Conservation (phyloP, 2,888 invertebrate species). For the Orthosia cruda region DNA sequence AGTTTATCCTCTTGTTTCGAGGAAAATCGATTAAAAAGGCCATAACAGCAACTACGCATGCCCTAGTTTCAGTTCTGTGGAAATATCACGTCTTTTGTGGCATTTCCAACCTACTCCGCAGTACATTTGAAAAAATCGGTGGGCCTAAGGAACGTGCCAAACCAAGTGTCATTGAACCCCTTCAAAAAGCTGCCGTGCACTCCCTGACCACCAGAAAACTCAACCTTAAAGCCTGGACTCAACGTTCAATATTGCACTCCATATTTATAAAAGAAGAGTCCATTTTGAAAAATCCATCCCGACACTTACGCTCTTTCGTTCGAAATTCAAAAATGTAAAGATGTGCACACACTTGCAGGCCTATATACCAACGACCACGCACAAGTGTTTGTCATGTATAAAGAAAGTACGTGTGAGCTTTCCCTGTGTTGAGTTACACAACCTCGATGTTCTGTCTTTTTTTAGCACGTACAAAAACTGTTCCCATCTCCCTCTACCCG, state of each 20-base stretch:
- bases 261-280: slow-evolving; percentile 75
- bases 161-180: slow-evolving; percentile 89
- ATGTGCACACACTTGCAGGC: slow-evolving; percentile 81
- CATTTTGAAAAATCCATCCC: slow-evolving; percentile 82
- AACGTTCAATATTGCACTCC: slow-evolving; percentile 79
- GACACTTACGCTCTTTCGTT: slow-evolving; percentile 86
- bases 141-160: slow-evolving; percentile 87
- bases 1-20: slow-evolving; percentile 77
- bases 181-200: slow-evolving; percentile 83
- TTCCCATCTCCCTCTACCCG: slow-evolving; percentile 77
- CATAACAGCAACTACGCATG: slow-evolving; percentile 79
- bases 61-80: slow-evolving; percentile 86
- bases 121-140: slow-evolving; percentile 85
- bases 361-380: slow-evolving; percentile 75
- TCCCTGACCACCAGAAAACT: slow-evolving; percentile 72
- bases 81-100: slow-evolving; percentile 86
- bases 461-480: slow-evolving; percentile 74
- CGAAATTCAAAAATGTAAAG: slow-evolving; percentile 85
- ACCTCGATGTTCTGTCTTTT: slow-evolving; percentile 82
- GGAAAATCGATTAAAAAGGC: slow-evolving; percentile 82
- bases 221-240: slow-evolving; percentile 69
- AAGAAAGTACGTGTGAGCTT: slow-evolving; percentile 90
- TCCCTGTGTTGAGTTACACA: slow-evolving; percentile 91
- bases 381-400: slow-evolving; percentile 75
- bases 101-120: slow-evolving; percentile 75